Base-by-base conservation (phyloP, 2,888 invertebrate species). In the Andrena minutula region DNA sequence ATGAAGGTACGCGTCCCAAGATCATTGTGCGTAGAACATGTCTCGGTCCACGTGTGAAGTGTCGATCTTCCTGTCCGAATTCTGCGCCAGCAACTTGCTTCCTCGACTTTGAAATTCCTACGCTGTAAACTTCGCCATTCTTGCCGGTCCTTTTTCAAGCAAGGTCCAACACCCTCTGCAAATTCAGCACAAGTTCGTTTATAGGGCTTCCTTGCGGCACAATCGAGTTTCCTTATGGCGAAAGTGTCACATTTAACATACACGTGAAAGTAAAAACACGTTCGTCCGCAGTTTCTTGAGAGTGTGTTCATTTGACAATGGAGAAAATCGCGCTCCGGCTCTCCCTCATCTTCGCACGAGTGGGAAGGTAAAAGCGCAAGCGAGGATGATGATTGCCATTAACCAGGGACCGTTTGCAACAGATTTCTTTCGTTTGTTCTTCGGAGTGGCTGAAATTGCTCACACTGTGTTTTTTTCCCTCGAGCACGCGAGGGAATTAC, bases 1-100 rank as follows among this genome's bases (percentile, higher is more conserved):
- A 93, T 93, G 93, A 93, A 92, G 93, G 92, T 92, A 92, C 85
- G 85, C 82, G 83, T 63, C 35, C 60, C 71, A 68, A 56, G 73
- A 64, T 71, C 68, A 64, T 69, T 73, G 66, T 49, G 64, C 32
- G 41, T n/a, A 8, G 64, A 60, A 73, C 64, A 60, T 4, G 30
- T 16, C 28, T 41, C 41, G 30, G 26, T 30, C 47, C 49, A 73
- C n/a, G 63, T 69, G 79, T 72, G 56, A 86, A 83, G 86, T 85
- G 86, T 7, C 30, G 5, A 51, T 68, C 26, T 65, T 30, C 8
- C 32, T 49, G n/a, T 23, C n/a, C 6, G 70, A 32, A 61, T n/a
- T 16, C n/a, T 5, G 0, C 26, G 10, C 20, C n/a, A 26, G 16
- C 23, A 2, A 16, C n/a, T 41, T 7, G n/a, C n/a, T 5, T 20